A percentile compares a stretch with the other conserved stretches of the same genome.
These are phyloP conservation scores for Lasiurus borealis DNA, from an alignment of 2,113 vertebrate species.

Conservation along the genomic window DNA sequence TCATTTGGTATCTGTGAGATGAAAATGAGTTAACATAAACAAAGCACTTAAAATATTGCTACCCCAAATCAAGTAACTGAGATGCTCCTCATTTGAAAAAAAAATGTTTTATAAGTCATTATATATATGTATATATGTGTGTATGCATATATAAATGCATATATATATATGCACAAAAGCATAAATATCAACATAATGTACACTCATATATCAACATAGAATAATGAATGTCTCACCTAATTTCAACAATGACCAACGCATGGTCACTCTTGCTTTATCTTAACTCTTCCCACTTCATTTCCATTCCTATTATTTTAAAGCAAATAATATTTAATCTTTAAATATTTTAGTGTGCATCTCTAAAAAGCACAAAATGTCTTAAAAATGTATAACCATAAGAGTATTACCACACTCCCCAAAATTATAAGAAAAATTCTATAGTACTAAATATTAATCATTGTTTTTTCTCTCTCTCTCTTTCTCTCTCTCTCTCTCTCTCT, in stretches of 20 bases:
- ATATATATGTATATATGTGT: background rate
- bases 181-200: background rate
- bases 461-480: too few relatives aligned
- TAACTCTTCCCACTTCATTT: background rate
- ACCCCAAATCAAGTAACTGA: background rate
- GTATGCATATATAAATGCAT: background rate
- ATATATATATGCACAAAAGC: background rate
- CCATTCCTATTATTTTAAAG: background rate
- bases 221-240: background rate
- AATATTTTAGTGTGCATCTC: background rate
- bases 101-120: background rate
- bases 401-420: background rate
- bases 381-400: constrained; percentile 1
- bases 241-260: background rate
- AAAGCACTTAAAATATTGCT: background rate
- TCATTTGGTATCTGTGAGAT: background rate
- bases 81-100: background rate
- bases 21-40: constrained; percentile 14
- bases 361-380: background rate
- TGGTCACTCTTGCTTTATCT: background rate
- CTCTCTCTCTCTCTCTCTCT: too few relatives aligned
- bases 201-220: background rate
- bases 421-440: background rate
- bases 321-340: background rate
- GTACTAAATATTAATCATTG: background rate